Evolutionary conservation across 2,113 vertebrate genomes (phyloP), one percentile per base, ranked within the genome.

Genomic region (Phalacrocorax brasilianus): DNA sequence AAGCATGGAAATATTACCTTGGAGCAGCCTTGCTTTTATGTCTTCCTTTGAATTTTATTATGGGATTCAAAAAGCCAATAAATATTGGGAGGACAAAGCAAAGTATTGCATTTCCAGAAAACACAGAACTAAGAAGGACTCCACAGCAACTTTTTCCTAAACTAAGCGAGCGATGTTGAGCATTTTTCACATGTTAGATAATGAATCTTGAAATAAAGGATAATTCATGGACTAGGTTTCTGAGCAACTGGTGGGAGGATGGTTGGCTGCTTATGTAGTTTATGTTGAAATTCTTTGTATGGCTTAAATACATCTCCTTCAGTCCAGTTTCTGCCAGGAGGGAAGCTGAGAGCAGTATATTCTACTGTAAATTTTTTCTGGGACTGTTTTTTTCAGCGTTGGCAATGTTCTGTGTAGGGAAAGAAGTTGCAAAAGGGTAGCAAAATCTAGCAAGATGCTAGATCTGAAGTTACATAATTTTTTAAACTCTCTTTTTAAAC

Each of bases 281-380:
- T 67, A 80, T 83, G 74, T 88, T 87, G 86, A 80, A 88, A 84
- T 91, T 92, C 72, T 92, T 92, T 83, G 19, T 65, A 92, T 40
- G 68, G 14, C 61, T 93, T 93, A 73, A 66, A 84, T 59, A 35
- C 15, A 5, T 68, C 47, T 96, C 38, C 12, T 47, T 89, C 21
- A 5, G 66, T 45, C 56, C 26, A 18, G 6, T 88, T 90, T 67
- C 63, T 96, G 47, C 75, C 68, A 68, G 49, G 33, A 68, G 53
- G 50, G 47, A 79, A 85, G 19, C 38, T 76, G 21, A 83, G 52
- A 78, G 79, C 28, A 71, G 21, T 86, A 73, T 42, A 74, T 90
- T 62, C 11, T 88, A 28, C 65, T 63, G 45, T 35, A 83, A 84
- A 58, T 87, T 82, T 49, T 49, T 92, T 85, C 56, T 83, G 42